Conservation (phyloP, 1,140 invertebrate genomes). For the Protaetia brevitarsis region DNA sequence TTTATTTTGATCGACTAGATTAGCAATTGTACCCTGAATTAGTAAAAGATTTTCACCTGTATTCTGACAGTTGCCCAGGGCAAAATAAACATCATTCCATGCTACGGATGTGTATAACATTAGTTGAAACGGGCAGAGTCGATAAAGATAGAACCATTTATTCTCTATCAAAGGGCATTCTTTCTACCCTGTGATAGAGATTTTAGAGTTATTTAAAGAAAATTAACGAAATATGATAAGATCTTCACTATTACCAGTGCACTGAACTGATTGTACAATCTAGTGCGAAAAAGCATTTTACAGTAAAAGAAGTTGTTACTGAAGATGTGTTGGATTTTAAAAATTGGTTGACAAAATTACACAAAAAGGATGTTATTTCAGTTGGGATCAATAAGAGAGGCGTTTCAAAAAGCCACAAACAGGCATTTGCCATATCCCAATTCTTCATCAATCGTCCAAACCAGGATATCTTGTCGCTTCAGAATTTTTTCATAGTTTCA, state of each 20-base stretch:
- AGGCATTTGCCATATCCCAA: not conserved
- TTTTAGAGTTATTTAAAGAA: slow-evolving; percentile 28
- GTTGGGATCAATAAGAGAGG: too few species aligned
- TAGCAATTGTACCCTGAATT: not conserved
- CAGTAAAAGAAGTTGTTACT: not conserved
- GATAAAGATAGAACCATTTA: slow-evolving; percentile 35
- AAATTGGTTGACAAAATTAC: not conserved
- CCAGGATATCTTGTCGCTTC: not conserved
- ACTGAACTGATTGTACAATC: not conserved
- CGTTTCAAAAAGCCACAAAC: too few species aligned
- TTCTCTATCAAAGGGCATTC: slow-evolving; percentile 42
- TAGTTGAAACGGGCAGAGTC: slow-evolving; percentile 31
- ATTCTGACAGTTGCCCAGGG: slow-evolving; percentile 35
- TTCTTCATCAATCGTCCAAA: too few species aligned
- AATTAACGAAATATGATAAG: not conserved
- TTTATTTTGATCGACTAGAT: slow-evolving; percentile 29
- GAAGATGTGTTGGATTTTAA: not conserved
- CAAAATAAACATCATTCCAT: slow-evolving; percentile 41
- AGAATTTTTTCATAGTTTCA: not conserved
- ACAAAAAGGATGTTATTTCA: not conserved
- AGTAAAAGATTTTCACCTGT: slow-evolving; percentile 38
- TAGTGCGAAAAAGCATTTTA: not conserved
- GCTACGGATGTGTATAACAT: slow-evolving; percentile 31
- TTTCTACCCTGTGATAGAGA: slow-evolving; percentile 42
- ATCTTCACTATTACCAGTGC: not conserved